Evolutionary conservation across 2,113 vertebrate genomes (phyloP).

Genomic region (Sprattus sprattus): DNA sequence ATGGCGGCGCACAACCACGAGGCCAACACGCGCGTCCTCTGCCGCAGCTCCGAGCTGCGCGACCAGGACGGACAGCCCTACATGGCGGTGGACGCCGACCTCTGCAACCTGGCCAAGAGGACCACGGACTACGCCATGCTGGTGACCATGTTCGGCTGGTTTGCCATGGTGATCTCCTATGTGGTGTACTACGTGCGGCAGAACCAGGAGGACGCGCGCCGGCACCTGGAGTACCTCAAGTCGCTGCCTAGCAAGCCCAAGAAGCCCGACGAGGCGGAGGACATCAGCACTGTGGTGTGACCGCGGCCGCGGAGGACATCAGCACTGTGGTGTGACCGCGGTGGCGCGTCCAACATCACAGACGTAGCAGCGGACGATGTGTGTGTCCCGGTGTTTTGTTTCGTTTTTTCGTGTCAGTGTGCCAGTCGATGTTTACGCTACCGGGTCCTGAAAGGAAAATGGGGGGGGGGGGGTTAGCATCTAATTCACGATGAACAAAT

Average conservation of each 20-base stretch:
- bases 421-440: neutral
- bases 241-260: conserved; percentile 98
- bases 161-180: conserved; percentile 98
- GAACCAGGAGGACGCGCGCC: conserved; percentile 95
- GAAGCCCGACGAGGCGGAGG: conserved; percentile 92
- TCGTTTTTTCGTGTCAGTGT: neutral
- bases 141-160: conserved; percentile 99
- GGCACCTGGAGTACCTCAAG: conserved; percentile 99
- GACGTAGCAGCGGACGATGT: neutral
- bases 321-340: neutral
- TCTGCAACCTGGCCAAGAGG: conserved; percentile 94
- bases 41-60: conserved; percentile 88
- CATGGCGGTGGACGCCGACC: conserved; percentile 88
- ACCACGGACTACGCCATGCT: conserved; percentile 98
- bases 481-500: neutral
- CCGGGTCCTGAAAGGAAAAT: neutral
- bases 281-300: conserved; percentile 98
- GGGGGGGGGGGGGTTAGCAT: neutral
- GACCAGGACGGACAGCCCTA: conserved; percentile 89
- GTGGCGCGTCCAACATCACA: neutral
- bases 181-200: conserved; percentile 98
- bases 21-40: conserved; percentile 87
- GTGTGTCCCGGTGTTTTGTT: neutral
- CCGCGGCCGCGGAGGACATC: neutral
- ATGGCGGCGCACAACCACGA: conserved; percentile 94